Evolutionary conservation across 1,140 invertebrate species (phyloP).

Genomic region (Spodoptera frugiperda): DNA sequence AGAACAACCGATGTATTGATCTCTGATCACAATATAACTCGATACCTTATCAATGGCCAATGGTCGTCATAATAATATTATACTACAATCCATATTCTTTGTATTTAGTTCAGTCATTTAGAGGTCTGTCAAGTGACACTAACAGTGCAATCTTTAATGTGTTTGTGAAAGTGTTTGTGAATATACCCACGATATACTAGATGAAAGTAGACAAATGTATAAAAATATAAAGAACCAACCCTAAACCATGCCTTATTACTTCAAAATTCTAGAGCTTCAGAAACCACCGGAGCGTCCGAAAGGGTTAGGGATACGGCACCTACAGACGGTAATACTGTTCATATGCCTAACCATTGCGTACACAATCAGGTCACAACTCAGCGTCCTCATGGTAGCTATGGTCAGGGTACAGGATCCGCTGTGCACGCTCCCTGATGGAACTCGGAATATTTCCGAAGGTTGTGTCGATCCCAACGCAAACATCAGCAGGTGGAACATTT

Average conservation of each 20-base stretch:
- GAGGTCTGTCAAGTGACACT: neutral
- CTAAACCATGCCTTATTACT: slow-evolving; percentile 15
- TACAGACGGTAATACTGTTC: slow-evolving; percentile 88
- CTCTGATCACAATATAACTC: no score
- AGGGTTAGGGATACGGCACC: slow-evolving; percentile 88
- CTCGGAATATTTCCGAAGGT: slow-evolving; percentile 1
- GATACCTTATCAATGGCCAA: no score
- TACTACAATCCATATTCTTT: no score
- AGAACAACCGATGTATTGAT: no score
- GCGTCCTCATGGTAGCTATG: slow-evolving; percentile 91
- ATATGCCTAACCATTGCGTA: slow-evolving; percentile 88
- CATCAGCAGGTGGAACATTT: slow-evolving; percentile 39
- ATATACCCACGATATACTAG: no score
- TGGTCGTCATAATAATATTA: no score
- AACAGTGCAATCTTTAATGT: no score
- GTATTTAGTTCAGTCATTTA: no score
- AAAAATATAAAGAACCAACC: no score
- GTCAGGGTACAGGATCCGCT: slow-evolving; percentile 63
- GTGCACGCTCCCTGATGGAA: neutral
- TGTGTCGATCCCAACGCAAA: slow-evolving; percentile 6
- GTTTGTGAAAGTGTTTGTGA: no score
- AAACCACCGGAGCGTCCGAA: slow-evolving; percentile 39
- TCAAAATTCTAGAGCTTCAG: slow-evolving; percentile 32
- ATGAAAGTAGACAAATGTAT: neutral
- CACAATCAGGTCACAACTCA: slow-evolving; percentile 88